A percentile compares a stretch with the other conserved stretches of the same genome.
Conservation (phyloP, 2,113 vertebrate species). For the Rynchops niger region DNA sequence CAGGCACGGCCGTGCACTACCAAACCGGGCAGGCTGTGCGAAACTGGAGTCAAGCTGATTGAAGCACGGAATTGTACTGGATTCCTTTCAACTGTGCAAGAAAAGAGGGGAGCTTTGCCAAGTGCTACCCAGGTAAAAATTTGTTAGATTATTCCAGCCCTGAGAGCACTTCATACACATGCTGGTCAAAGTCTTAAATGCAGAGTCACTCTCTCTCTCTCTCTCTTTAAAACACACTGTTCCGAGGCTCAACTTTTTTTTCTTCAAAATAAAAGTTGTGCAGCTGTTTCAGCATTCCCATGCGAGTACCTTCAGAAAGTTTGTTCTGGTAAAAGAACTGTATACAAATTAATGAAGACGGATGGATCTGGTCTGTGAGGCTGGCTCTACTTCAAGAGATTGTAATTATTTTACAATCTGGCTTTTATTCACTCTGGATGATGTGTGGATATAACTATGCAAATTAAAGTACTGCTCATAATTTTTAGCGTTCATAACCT, state of each 20-base stretch:
- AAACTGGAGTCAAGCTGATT: slow-evolving; percentile 64
- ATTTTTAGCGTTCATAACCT: slow-evolving; percentile 72
- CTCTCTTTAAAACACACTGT: slow-evolving; percentile 65
- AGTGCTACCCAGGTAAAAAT: slow-evolving; percentile 71
- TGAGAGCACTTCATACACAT: slow-evolving; percentile 70
- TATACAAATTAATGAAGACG: slow-evolving; percentile 78
- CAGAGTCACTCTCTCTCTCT: slow-evolving; percentile 70
- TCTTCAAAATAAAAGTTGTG: slow-evolving; percentile 86
- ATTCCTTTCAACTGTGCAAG: slow-evolving; percentile 67
- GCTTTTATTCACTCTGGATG: slow-evolving; percentile 76
- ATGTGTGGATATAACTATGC: slow-evolving; percentile 75
- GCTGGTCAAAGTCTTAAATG: slow-evolving; percentile 75
- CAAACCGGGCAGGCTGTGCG: slow-evolving; percentile 71
- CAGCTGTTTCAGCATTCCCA: slow-evolving; percentile 77
- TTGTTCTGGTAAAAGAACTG: slow-evolving; percentile 73
- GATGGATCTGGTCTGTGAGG: slow-evolving; percentile 66
- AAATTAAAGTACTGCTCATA: slow-evolving; percentile 70
- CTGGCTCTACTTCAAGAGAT: slow-evolving; percentile 78
- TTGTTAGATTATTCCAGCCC: slow-evolving; percentile 72
- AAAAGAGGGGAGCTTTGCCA: slow-evolving; percentile 68
- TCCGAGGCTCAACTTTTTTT: slow-evolving; percentile 73
- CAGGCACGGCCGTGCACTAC: slow-evolving; percentile 72
- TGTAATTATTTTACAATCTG: slow-evolving; percentile 83
- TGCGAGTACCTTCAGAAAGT: slow-evolving; percentile 75
- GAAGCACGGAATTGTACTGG: slow-evolving; percentile 22